Conservation (phyloP, 2,113 vertebrate genomes). For the Neodon shergylaensis region DNA sequence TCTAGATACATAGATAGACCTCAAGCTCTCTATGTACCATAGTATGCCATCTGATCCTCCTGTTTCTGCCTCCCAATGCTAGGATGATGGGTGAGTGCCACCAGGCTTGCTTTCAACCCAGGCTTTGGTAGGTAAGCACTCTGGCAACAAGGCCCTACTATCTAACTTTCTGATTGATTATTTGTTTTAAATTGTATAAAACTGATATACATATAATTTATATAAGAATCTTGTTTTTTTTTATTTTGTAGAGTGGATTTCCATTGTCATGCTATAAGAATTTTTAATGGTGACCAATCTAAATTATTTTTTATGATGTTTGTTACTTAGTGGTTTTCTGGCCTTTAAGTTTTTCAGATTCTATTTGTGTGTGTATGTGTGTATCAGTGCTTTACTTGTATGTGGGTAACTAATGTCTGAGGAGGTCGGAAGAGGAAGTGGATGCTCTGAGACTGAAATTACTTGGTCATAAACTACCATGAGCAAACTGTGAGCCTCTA, state of each 20-base stretch:
- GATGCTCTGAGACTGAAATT: not conserved
- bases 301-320: not conserved
- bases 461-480: not conserved
- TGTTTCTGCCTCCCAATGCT: not conserved
- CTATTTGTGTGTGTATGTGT: not conserved
- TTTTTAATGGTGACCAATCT: not conserved
- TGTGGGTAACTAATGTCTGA: rapidly evolving
- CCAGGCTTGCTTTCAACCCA: not conserved
- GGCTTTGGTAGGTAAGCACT: not conserved
- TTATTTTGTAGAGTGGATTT: not conserved
- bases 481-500: not conserved
- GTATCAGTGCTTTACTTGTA: not conserved
- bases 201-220: not conserved
- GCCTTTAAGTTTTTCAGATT: not conserved
- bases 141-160: not conserved
- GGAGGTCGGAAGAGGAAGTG: not conserved
- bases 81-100: not conserved
- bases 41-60: not conserved
- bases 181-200: not conserved
- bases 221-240: not conserved
- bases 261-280: not conserved
- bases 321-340: not conserved
- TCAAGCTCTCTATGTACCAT: not conserved
- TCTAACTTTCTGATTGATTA: not conserved
- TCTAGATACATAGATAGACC: not conserved